Base-by-base conservation (phyloP, 1,140 invertebrate genomes). In the Cardiocondyla obscurior region DNA sequence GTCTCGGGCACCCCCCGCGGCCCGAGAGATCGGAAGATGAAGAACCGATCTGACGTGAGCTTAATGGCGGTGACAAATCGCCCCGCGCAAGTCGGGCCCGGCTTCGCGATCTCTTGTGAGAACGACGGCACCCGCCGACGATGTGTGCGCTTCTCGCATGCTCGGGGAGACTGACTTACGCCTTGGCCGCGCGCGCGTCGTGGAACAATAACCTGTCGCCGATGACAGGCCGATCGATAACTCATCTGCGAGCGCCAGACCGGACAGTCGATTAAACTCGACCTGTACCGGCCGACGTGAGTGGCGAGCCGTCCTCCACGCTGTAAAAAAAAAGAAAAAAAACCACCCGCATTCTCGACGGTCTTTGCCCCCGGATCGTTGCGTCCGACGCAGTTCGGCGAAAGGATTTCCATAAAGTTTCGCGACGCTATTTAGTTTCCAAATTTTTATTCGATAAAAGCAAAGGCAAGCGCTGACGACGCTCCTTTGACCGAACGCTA, bases 11-110 rank as follows among this genome's bases (percentile, higher is more conserved):
- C 39, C 67, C 55, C n/a, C 81, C 81, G 83, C 55, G 44, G 72
- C 73, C 33, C 33, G 49, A 19, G 33, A 42, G 46, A 55, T 30
- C 57, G 64, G 8, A 36, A 39, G 60, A 64, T 67, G 60, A 83
- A 77, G 69, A 85, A 86, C 62, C 62, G 88, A 88, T 85, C 81
- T 87, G 86, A 89, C 86, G 77, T 76, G 86, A 84, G 83, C 88
- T 86, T 86, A 85, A 86, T 83, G 89, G 86, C 83, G 89, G 90
- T 90, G 87, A 90, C 89, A 90, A 90, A 90, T 90, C 88, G 85
- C 85, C 67, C 42, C 33, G 33, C 42, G 42, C 25, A 14, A 25
- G 14, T 28, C 73, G 30, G 33, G n/a, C n/a, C n/a, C n/a, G n/a
- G n/a, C n/a, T n/a, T n/a, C n/a, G n/a, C n/a, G n/a, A n/a, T n/a